Evolutionary conservation across 1,140 invertebrate genomes (phyloP), one percentile per base, ranked within the genome.

Genomic region (Aphidius ervi): DNA sequence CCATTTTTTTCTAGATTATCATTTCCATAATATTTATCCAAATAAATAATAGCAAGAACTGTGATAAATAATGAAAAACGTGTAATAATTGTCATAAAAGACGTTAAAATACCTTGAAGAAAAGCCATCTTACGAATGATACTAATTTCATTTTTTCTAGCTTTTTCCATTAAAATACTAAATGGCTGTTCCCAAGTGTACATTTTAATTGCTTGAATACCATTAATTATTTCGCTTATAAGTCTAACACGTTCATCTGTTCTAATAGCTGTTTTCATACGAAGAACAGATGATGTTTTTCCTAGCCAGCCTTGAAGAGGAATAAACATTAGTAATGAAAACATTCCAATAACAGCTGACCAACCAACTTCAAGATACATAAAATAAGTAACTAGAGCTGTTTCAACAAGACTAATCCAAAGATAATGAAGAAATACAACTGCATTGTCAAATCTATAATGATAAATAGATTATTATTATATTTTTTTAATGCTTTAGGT

Each of bases 111-210:
- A 6, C 86, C 88, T 60, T 86, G 80, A 1, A 91, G 83, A 70
- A 86, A 86, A 0, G 87, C 86, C 49, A 86, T 84, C 45, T 81
- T 81, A 63, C 82, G 83, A 45, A 93, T 87, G 0, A 88, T 83
- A 56, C 81, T 83, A 56, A 91, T 83, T 75, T 88, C 87, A 67
- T 84, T 85, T 58, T 85, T 56, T 68, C 84, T 69, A 9, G 82
- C 79, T 9, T 65, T 65, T 45, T 79, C 73, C 8, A 93, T 84
- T 40, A 92, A 76, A 56, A 82, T 82, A 4, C 86, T 86, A 71
- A 94, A 94, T 0, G 90, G 90, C 58, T 87, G 85, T 73, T 95
- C 92, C 92, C 92, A 95, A 0, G 89, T 87, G 70, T 93, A 94
- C 92, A 96, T 95, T 80, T 97, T 97, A 39, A 90, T 93, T 2